Percentiles rank a stretch among this genome's conserved stretches.
phyloP scores from a whole-genome alignment of 2,797 vertebrate species.

The Cynodonichthys magdalenae region DNA sequence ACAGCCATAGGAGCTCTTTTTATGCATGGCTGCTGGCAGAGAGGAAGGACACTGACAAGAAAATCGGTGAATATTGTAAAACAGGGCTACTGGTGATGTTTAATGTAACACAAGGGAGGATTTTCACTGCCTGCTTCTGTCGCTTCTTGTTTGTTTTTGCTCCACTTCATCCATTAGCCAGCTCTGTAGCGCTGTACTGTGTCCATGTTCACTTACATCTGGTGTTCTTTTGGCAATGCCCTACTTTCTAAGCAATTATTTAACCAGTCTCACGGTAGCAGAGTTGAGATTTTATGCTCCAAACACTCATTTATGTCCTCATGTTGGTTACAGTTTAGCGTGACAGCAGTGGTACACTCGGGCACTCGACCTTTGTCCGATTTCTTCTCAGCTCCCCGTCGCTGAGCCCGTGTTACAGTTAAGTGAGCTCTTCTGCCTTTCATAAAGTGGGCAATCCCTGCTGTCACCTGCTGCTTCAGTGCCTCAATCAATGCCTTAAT shows the following conservation, averaged over 20 bases:
- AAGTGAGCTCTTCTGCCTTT: slow-evolving; percentile 55
- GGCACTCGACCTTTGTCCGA: slow-evolving; percentile 43
- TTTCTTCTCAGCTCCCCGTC: slow-evolving; percentile 36
- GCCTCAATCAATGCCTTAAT: slow-evolving; percentile 83
- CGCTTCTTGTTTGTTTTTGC: slow-evolving; percentile 39
- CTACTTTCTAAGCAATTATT: slow-evolving; percentile 38
- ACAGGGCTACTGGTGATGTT: slow-evolving; percentile 68
- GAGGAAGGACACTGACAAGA: slow-evolving; percentile 42
- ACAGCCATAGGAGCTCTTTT: slow-evolving; percentile 59
- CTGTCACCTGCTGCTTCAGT: slow-evolving; percentile 74
- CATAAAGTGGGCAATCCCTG: slow-evolving; percentile 50
- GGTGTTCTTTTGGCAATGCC: slow-evolving; percentile 26
- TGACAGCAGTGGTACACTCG: slow-evolving; percentile 28
- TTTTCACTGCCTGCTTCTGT: slow-evolving; percentile 64
- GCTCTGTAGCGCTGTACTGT: slow-evolving; percentile 32
- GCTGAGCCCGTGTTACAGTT: slow-evolving; percentile 56
- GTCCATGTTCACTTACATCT: slow-evolving; percentile 24
- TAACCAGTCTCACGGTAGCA: slow-evolving; percentile 53
- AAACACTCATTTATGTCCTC: slow-evolving; percentile 26
- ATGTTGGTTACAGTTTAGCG: slow-evolving; percentile 19
- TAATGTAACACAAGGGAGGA: slow-evolving; percentile 53
- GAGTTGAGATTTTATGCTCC: slow-evolving; percentile 41
- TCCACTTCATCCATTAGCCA: slow-evolving; percentile 40
- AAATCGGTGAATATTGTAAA: slow-evolving; percentile 55
- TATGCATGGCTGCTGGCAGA: slow-evolving; percentile 61